phyloP scores from a whole-genome alignment of 2,113 vertebrate species.

The Dermatemys mawii region DNA sequence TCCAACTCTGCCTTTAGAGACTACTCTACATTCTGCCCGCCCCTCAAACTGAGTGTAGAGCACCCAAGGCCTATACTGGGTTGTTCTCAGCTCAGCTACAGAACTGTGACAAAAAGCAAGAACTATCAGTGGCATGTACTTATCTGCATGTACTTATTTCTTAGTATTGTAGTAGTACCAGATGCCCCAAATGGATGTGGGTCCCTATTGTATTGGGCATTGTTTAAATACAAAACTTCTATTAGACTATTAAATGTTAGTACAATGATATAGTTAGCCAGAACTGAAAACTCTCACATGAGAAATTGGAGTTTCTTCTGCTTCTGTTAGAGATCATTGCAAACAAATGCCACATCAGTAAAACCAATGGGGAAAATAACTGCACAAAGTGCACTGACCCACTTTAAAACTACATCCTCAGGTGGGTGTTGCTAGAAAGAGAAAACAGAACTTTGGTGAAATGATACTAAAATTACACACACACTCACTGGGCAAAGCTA shows the following conservation, averaged over 20 bases:
- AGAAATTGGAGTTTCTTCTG: background rate
- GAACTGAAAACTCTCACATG: background rate
- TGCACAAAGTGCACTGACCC: background rate
- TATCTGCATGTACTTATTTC: background rate
- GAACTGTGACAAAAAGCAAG: background rate
- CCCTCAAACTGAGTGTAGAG: background rate
- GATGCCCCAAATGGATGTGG: too few species aligned
- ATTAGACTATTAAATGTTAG: background rate
- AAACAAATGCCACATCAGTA: background rate
- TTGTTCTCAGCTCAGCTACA: background rate
- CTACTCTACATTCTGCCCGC: slow-evolving; percentile 18
- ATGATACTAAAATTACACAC: background rate
- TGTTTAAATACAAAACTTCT: background rate
- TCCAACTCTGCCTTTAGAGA: slow-evolving; percentile 18
- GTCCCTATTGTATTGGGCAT: background rate
- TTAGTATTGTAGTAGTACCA: too few species aligned
- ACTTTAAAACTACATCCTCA: background rate
- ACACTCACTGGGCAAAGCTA: background rate
- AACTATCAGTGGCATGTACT: background rate
- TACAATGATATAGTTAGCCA: background rate
- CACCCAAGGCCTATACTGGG: background rate
- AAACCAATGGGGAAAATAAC: background rate
- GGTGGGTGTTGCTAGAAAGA: background rate
- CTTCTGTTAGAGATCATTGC: background rate
- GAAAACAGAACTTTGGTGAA: background rate